Conservation (phyloP, 2,888 invertebrate genomes). For the Campoplex capitator region DNA sequence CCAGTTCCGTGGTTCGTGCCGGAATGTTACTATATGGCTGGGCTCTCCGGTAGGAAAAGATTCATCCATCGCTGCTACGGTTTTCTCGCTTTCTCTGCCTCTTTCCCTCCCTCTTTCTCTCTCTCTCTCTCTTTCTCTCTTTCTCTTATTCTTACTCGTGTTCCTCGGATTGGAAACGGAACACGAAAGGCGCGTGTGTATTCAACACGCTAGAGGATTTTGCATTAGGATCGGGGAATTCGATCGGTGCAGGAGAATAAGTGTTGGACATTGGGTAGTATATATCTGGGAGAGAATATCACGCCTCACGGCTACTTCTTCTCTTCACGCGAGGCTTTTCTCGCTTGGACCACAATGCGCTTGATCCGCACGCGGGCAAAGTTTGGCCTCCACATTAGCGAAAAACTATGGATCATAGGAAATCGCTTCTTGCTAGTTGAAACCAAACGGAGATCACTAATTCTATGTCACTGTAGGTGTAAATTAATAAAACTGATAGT, state of each 20-base stretch:
- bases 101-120: background rate
- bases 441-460: background rate
- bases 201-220: constrained; percentile 65
- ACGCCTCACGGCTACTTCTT: constrained; percentile 66
- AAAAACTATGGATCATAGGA: constrained; percentile 54
- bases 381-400: constrained; percentile 43
- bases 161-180: constrained; percentile 61
- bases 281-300: constrained; percentile 59
- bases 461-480: background rate
- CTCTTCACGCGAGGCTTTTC: constrained; percentile 68
- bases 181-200: constrained; percentile 71
- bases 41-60: constrained; percentile 53
- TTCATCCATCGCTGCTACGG: constrained; percentile 66
- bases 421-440: constrained; percentile 23
- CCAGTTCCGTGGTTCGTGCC: constrained; percentile 70
- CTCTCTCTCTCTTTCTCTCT: constrained; percentile 13
- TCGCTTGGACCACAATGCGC: constrained; percentile 39
- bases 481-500: background rate
- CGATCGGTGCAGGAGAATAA: constrained; percentile 68
- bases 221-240: constrained; percentile 70
- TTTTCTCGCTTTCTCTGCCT: constrained; percentile 22
- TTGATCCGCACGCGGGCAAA: constrained; percentile 21
- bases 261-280: constrained; percentile 47
- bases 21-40: constrained; percentile 69
- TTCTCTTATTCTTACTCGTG: background rate